Conservation (phyloP, 2,888 invertebrate species). For the Andrena dorsata region DNA sequence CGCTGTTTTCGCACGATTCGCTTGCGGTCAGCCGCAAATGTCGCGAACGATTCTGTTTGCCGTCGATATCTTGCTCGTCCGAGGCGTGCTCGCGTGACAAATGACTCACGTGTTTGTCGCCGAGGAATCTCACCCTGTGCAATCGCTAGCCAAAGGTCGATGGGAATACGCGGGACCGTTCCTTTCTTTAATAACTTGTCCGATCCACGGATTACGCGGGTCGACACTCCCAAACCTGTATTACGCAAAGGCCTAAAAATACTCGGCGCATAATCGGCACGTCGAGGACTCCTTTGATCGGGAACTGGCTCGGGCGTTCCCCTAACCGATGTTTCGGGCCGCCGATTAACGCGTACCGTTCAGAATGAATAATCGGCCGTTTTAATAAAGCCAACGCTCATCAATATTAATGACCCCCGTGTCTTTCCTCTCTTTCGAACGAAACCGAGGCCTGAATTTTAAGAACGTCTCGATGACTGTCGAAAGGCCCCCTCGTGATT, state of each 20-base stretch:
- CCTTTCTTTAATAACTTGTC: background rate
- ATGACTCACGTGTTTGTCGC: background rate
- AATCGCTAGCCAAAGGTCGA: background rate
- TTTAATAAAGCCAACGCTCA: constrained; percentile 43
- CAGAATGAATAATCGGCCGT: constrained; percentile 52
- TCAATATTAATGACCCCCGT: constrained; percentile 55
- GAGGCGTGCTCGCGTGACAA: background rate
- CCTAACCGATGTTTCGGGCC: constrained; percentile 26
- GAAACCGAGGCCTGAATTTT: constrained; percentile 36
- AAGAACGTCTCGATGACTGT: constrained; percentile 39
- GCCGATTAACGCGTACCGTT: constrained; percentile 50
- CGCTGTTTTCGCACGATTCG: constrained; percentile 1
- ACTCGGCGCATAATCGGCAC: constrained; percentile 37
- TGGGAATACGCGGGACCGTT: background rate
- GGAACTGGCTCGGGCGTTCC: background rate
- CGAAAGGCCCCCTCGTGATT: constrained; percentile 8
- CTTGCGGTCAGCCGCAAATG: background rate
- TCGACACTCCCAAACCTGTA: background rate
- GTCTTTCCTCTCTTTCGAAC: constrained; percentile 22
- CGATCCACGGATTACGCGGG: background rate
- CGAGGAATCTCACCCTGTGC: background rate
- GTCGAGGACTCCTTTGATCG: constrained; percentile 28
- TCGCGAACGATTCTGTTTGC: background rate
- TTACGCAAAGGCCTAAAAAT: constrained; percentile 47
- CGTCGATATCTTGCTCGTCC: background rate